A percentile compares a stretch with the other conserved stretches of the same genome.
Evolutionary conservation across 2,888 invertebrate species (phyloP).

Genomic region (Acrobasis suavella): DNA sequence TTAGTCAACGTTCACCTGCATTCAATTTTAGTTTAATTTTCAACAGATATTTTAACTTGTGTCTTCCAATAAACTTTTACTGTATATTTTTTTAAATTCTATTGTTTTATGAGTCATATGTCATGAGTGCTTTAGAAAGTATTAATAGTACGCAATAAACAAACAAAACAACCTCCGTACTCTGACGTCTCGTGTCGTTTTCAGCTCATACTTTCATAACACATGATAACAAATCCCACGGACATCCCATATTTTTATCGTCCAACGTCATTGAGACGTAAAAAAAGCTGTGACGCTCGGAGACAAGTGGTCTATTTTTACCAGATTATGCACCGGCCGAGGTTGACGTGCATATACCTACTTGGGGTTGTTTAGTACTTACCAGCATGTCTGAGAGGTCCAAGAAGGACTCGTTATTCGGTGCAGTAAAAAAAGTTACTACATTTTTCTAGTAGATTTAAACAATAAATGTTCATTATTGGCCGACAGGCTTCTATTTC

Average conservation of each 20-base stretch:
- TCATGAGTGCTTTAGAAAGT: too few relatives aligned
- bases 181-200: background rate
- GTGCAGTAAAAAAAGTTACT: background rate
- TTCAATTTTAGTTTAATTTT: too few relatives aligned
- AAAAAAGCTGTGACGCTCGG: constrained; percentile 44
- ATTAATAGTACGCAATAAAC: too few relatives aligned
- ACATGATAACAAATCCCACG: background rate
- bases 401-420: background rate
- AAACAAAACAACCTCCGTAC: background rate
- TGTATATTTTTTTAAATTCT: too few relatives aligned
- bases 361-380: constrained; percentile 12
- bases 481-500: too few relatives aligned
- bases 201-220: background rate
- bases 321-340: constrained; percentile 66
- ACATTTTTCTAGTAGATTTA: too few relatives aligned
- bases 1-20: too few relatives aligned
- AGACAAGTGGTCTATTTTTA: constrained; percentile 69
- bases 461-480: too few relatives aligned
- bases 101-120: too few relatives aligned
- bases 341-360: constrained; percentile 1
- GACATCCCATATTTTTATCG: constrained; percentile 2
- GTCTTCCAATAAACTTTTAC: too few relatives aligned
- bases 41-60: too few relatives aligned
- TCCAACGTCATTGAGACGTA: constrained; percentile 45
- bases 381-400: background rate